phyloP scores from a whole-genome alignment of 2,888 invertebrate genomes.

The Caenorhabditis sp. region DNA sequence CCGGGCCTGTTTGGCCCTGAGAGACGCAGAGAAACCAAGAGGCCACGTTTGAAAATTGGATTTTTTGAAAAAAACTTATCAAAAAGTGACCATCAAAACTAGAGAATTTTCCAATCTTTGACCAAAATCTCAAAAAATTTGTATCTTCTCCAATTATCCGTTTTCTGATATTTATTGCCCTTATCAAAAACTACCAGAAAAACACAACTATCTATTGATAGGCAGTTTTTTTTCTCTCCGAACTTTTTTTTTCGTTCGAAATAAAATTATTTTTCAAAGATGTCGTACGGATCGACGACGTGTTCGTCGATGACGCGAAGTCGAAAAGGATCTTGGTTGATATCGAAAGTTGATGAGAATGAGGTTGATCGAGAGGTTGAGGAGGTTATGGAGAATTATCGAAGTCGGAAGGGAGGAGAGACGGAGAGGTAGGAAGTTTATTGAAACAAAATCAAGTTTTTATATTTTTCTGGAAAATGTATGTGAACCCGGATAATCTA shows the following conservation, averaged over 20 bases:
- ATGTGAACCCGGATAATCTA: too few relatives aligned
- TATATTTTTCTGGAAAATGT: too few relatives aligned
- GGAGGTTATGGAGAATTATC: conserved; percentile 30
- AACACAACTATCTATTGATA: not conserved
- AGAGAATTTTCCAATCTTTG: not conserved
- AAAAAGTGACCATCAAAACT: not conserved
- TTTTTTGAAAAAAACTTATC: too few relatives aligned
- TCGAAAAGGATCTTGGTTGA: conserved; percentile 30
- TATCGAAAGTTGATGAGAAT: conserved; percentile 33
- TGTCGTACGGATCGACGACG: conserved; percentile 30
- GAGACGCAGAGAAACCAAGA: too few relatives aligned
- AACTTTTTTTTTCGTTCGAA: too few relatives aligned
- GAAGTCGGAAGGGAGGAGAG: not conserved
- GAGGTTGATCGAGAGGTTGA: conserved; percentile 32
- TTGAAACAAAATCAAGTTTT: too few relatives aligned
- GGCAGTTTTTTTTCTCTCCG: too few relatives aligned
- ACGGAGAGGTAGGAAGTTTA: not conserved
- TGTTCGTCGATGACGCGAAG: conserved; percentile 3
- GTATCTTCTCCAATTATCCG: too few relatives aligned
- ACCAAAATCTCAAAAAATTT: too few relatives aligned
- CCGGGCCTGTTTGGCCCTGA: too few relatives aligned
- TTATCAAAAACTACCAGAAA: not conserved
- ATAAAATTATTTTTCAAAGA: conserved; percentile 3
- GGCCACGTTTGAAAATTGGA: too few relatives aligned
- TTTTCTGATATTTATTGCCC: not conserved